Base-by-base conservation (phyloP, 2,797 vertebrate species). In the Ciconia nigra region DNA sequence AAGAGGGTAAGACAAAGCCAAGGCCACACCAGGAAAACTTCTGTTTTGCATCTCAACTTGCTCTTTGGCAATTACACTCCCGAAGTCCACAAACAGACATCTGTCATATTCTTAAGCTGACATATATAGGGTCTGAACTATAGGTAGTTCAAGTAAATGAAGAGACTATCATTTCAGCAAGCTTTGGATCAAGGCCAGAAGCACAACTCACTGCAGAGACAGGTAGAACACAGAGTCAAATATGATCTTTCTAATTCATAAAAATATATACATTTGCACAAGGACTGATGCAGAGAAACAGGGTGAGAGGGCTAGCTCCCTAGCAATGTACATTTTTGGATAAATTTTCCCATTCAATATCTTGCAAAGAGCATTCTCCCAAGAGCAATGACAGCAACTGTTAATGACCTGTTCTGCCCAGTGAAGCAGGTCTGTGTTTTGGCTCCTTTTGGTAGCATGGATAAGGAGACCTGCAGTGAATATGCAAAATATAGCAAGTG, bases 1-100 rank as follows among this genome's bases (percentile, higher is more conserved):
- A 89, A 89, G 44, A 86, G 74, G 59, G 47, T 7, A 96, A 83
- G 44, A 55, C 79, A 96, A 93, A 94, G 74, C 55, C 90, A 94
- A 93, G 81, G 92, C 67, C 77, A 67, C 79, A 71, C 54, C 66
- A 92, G 52, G 52, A 85, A 94, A 44, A 49, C 39, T 88, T 76
- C n/a, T 46, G 57, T 6, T 77, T 63, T 89, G 37, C 59, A 66
- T 46, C 86, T 87, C 74, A 63, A 1, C 57, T 51, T 89, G 42
- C 37, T 87, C 55, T 84, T 51, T 65, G 78, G 71, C 82, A 90
- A 9, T 11, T 57, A 61, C 42, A 39, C 20, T 78, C 57, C 67
- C 58, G 16, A 73, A 80, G 61, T 26, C 67, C 66, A 58, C 58
- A 77, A 35, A 31, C 28, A 84, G 58, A 18, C 31, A 29, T 47